phyloP scores from a whole-genome alignment of 2,113 vertebrate genomes.

The Neogale vison region DNA sequence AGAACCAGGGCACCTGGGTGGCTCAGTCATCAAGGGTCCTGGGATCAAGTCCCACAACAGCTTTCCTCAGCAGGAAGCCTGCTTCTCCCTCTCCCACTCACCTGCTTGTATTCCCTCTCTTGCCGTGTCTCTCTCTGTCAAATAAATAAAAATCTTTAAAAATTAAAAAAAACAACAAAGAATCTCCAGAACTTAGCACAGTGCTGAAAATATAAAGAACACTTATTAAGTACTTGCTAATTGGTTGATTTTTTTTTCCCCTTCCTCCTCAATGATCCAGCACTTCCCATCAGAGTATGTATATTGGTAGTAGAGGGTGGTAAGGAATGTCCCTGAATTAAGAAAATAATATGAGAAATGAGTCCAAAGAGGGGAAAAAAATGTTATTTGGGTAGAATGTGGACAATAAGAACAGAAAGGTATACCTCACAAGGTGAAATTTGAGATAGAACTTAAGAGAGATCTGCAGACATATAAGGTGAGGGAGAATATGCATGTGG shows the following conservation, averaged over 20 bases:
- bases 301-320: background rate
- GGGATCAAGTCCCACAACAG: too few species aligned
- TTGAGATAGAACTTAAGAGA: background rate
- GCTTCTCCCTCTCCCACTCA: too few species aligned
- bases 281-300: background rate
- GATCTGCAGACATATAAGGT: background rate
- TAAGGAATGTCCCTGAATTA: background rate
- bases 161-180: background rate
- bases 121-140: too few species aligned
- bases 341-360: background rate
- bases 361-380: background rate
- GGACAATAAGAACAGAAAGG: background rate
- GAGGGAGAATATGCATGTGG: background rate
- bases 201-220: background rate
- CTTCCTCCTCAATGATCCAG: background rate
- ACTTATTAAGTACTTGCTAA: background rate
- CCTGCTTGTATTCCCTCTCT: too few species aligned
- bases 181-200: background rate
- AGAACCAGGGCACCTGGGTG: too few species aligned
- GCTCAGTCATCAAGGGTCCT: too few species aligned
- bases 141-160: too few species aligned
- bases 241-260: background rate
- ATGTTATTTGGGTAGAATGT: background rate
- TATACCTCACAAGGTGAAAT: background rate
- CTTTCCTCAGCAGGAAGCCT: too few species aligned